These are phyloP conservation scores for Leuciscus idus DNA, from an alignment of 2,113 vertebrate species.

Conservation along the genomic window DNA sequence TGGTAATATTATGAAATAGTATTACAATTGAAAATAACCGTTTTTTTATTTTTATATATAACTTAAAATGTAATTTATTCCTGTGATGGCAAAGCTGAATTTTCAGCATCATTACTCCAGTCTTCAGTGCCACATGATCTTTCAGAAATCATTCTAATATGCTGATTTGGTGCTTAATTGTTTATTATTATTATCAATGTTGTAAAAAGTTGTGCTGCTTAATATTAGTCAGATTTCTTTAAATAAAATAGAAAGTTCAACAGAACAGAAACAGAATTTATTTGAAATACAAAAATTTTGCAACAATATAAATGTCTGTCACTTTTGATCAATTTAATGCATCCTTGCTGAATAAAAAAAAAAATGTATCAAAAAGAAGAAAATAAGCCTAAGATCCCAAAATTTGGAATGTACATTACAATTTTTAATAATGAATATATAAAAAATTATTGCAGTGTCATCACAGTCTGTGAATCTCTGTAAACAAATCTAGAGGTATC, in stretches of 20 bases:
- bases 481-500: not conserved
- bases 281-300: not conserved
- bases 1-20: not conserved
- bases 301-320: not conserved
- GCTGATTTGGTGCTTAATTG: no score
- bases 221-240: no score
- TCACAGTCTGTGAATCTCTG: not conserved
- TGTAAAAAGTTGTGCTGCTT: no score
- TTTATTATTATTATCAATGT: no score
- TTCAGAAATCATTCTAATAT: no score
- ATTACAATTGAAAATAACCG: no score
- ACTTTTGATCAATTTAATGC: not conserved
- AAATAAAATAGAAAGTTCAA: not conserved
- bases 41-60: no score
- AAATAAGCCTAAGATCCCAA: not conserved
- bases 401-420: not conserved
- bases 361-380: no score
- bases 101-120: no score
- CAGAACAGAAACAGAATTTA: not conserved
- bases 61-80: not conserved
- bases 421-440: not conserved
- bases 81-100: not conserved
- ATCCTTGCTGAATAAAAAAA: not conserved
- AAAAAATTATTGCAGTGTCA: not conserved
- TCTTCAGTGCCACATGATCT: no score